These are phyloP conservation scores for Dioctria rufipes DNA, from an alignment of 2,888 invertebrate species.

Conservation along the genomic window DNA sequence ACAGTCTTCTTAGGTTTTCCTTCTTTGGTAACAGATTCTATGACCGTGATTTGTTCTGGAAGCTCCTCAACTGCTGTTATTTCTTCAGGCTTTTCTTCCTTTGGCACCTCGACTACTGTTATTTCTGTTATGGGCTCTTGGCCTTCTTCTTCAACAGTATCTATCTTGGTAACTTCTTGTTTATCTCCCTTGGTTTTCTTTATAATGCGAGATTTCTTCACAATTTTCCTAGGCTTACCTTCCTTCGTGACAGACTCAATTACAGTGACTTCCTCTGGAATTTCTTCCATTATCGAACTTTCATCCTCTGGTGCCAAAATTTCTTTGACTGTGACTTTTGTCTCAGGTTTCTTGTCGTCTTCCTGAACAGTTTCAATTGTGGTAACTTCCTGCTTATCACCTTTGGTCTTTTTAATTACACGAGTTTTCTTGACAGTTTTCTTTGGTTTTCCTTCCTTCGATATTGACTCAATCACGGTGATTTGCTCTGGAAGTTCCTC, in stretches of 20 bases:
- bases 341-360: constrained; percentile 65
- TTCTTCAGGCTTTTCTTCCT: constrained; percentile 64
- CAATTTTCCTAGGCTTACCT: constrained; percentile 63
- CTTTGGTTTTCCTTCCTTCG: constrained; percentile 64
- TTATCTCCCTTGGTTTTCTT: constrained; percentile 67
- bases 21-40: constrained; percentile 54
- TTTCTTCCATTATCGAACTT: constrained; percentile 62
- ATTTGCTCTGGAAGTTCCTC: constrained; percentile 58
- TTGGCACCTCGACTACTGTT: constrained; percentile 17
- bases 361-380: constrained; percentile 67
- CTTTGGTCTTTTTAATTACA: constrained; percentile 63
- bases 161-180: constrained; percentile 69
- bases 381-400: constrained; percentile 62
- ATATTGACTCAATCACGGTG: constrained; percentile 65
- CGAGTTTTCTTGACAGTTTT: constrained; percentile 65
- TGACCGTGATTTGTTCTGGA: constrained; percentile 52
- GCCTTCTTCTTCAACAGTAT: constrained; percentile 67
- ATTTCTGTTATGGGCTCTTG: constrained; percentile 63
- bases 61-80: constrained; percentile 63
- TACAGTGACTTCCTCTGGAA: constrained; percentile 67
- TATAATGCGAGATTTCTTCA: constrained; percentile 67
- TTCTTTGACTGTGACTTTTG: constrained; percentile 63
- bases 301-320: constrained; percentile 46
- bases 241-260: constrained; percentile 63
- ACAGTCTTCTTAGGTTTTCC: constrained; percentile 60